These are phyloP conservation scores for Sarotherodon lohbergeri DNA, from an alignment of 2,113 vertebrate genomes.

Conservation along the genomic window DNA sequence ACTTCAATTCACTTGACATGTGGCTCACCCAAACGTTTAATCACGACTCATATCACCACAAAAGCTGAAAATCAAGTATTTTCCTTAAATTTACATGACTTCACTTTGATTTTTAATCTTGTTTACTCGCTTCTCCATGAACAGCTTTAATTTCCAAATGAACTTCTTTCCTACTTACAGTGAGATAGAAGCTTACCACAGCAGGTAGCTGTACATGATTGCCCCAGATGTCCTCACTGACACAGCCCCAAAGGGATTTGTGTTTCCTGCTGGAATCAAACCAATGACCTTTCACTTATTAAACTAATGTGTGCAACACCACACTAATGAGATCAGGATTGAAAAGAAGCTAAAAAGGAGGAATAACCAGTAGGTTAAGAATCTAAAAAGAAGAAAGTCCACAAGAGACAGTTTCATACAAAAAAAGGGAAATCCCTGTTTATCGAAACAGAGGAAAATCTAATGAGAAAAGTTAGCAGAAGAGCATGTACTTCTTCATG, in stretches of 20 bases:
- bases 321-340: neutral
- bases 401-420: accelerated
- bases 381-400: neutral
- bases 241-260: neutral
- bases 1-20: neutral
- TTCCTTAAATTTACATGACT: neutral
- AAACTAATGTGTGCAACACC: neutral
- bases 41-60: neutral
- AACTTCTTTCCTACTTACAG: neutral
- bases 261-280: neutral
- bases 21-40: accelerated
- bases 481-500: neutral
- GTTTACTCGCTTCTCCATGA: accelerated
- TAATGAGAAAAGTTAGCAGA: neutral
- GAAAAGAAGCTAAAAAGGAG: neutral
- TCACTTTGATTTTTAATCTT: neutral
- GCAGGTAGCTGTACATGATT: neutral
- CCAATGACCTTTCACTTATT: neutral
- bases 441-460: accelerated
- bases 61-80: neutral
- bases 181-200: neutral
- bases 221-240: neutral
- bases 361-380: neutral
- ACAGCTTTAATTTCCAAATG: neutral
- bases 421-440: neutral